Conservation (phyloP, 2,888 invertebrate species). For the Entomobrya proxima region DNA sequence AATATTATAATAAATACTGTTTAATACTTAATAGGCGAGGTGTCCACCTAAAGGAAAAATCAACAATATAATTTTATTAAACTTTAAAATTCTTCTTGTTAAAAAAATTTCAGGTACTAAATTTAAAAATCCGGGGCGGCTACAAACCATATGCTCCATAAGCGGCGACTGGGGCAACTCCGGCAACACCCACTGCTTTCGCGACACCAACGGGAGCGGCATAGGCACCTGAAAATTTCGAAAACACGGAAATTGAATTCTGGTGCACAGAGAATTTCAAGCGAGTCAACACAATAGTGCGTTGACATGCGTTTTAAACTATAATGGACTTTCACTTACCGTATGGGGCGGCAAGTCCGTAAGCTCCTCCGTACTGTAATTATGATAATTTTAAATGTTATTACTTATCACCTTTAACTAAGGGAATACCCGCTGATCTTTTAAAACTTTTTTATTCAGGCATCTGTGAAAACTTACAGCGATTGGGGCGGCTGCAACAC, state of each 20-base stretch:
- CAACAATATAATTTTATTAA: too few relatives aligned
- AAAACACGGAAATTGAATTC: too few relatives aligned
- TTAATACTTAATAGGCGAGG: conserved; percentile 36
- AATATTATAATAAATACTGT: conserved; percentile 45
- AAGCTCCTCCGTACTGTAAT: conserved; percentile 2
- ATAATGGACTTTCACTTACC: neutral
- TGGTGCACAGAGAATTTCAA: too few relatives aligned
- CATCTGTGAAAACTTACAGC: conserved; percentile 37
- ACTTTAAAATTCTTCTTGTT: too few relatives aligned
- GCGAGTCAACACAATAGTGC: too few relatives aligned
- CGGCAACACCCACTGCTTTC: conserved; percentile 38
- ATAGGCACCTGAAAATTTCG: neutral
- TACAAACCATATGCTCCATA: conserved; percentile 13
- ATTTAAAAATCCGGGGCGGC: too few relatives aligned
- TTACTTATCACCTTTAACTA: neutral
- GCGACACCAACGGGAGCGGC: conserved; percentile 38
- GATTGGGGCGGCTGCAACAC: conserved; percentile 28
- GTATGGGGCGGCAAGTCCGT: conserved; percentile 40
- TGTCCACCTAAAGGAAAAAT: too few relatives aligned
- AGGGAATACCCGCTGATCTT: neutral
- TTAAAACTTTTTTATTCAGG: too few relatives aligned
- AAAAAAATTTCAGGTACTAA: too few relatives aligned
- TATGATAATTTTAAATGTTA: neutral
- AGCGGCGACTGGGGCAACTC: conserved; percentile 24
- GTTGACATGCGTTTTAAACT: too few relatives aligned